phyloP scores from a whole-genome alignment of 2,888 invertebrate species.

The Drosophila greeni region DNA sequence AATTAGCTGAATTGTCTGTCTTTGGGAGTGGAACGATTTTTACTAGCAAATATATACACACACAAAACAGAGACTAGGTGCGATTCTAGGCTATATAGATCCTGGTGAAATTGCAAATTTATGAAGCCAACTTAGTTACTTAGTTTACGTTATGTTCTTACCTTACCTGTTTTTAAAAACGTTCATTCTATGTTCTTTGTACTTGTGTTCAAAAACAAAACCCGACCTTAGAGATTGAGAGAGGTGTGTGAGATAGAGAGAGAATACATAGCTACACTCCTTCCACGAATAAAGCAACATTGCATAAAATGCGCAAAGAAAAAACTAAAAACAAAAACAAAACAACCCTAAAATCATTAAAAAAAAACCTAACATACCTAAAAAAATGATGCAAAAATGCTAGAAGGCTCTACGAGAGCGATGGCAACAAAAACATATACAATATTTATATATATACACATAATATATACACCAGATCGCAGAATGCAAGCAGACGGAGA shows the following conservation, averaged over 20 bases:
- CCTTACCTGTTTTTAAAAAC: slow-evolving; percentile 25
- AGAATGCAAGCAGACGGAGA: slow-evolving; percentile 18
- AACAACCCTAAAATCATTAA: slow-evolving; percentile 12
- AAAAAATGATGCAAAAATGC: slow-evolving; percentile 42
- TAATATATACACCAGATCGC: slow-evolving; percentile 38
- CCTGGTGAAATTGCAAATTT: slow-evolving; percentile 42
- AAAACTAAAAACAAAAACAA: slow-evolving; percentile 36
- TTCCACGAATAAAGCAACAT: slow-evolving; percentile 74
- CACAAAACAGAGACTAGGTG: slow-evolving; percentile 25
- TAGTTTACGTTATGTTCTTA: slow-evolving; percentile 40
- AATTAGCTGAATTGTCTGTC: slow-evolving; percentile 57
- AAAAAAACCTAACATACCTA: slow-evolving; percentile 17
- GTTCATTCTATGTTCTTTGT: slow-evolving; percentile 30
- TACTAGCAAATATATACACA: slow-evolving; percentile 36
- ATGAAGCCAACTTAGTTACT: slow-evolving; percentile 51
- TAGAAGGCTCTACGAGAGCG: slow-evolving; percentile 57
- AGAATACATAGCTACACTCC: slow-evolving; percentile 63
- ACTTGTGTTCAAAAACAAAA: slow-evolving; percentile 38
- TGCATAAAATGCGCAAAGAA: slow-evolving; percentile 74
- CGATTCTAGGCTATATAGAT: slow-evolving; percentile 22
- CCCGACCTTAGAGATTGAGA: slow-evolving; percentile 27
- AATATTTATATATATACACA: slow-evolving; percentile 47
- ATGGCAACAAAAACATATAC: slow-evolving; percentile 45
- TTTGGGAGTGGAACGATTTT: slow-evolving; percentile 23
- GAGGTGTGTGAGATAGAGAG: slow-evolving; percentile 11